These are phyloP conservation scores for Cyphomyrus plagiostoma DNA, from an alignment of 2,113 vertebrate species.

Conservation along the genomic window DNA sequence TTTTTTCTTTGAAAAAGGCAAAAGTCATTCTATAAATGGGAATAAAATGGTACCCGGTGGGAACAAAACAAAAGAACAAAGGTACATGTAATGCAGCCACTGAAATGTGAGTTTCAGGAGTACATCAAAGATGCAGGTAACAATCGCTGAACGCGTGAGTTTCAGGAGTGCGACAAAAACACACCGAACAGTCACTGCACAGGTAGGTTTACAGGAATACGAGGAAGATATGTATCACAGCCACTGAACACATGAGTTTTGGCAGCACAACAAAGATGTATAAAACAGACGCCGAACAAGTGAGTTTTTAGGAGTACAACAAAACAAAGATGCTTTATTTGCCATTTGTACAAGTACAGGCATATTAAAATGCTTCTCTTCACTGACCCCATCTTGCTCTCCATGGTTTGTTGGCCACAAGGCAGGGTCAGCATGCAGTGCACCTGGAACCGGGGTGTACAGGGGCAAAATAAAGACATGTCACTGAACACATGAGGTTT, in stretches of 20 bases:
- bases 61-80: not conserved
- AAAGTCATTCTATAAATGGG: not conserved
- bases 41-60: not conserved
- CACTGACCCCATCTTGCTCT: too few species aligned
- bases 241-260: not conserved
- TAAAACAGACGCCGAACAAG: too few species aligned
- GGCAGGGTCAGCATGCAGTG: too few species aligned
- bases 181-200: not conserved
- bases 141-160: not conserved
- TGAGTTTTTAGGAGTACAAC: not conserved
- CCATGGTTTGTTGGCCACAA: too few species aligned
- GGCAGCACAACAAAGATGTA: too few species aligned
- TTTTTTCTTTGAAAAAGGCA: not conserved
- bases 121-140: not conserved
- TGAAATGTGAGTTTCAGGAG: not conserved
- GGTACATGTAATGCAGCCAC: not conserved
- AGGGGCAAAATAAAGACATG: too few species aligned
- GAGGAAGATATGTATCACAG: not conserved
- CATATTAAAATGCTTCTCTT: too few species aligned
- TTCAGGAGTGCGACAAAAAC: not conserved
- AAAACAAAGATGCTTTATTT: too few species aligned
- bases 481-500: not conserved
- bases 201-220: not conserved
- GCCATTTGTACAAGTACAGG: too few species aligned
- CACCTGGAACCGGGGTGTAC: too few species aligned